Base-by-base conservation (phyloP, 1,140 invertebrate genomes). In the Oscheius sp. region DNA sequence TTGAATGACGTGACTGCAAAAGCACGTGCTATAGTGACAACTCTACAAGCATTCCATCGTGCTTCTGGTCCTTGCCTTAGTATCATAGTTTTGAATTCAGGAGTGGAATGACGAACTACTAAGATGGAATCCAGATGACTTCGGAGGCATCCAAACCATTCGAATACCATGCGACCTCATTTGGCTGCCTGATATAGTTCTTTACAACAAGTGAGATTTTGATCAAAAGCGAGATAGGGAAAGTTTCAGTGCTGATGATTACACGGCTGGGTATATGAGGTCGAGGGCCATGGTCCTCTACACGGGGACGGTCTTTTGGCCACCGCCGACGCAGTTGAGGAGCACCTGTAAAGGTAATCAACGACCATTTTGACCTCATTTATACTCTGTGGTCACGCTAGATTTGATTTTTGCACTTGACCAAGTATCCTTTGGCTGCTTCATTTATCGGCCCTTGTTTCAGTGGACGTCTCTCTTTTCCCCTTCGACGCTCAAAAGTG, bases 41-140 rank as follows among this genome's bases (percentile, higher is more conserved):
- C n/a, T n/a, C n/a, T n/a, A n/a, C n/a, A n/a, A n/a, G n/a, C 49
- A 10, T 42, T 23, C 49, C 7, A 26, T 55, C 23, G 49, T 26
- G 4, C 49, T 20, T 55, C 23, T 7, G 28, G 23, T 7, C 7
- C 7, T 42, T n/a, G n/a, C 7, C 38, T 42, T 7, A 42, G 38
- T 42, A 7, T 7, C 49, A 23, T 55, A 55, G 15, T 23, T 55
- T 55, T 42, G 28, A 55, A 29, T 77, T 75, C 29, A 75, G 85
- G 73, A 78, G 88, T 97, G 94, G 94, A 90, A 90, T 75, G 94
- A 97, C 84, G 95, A 95, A 84, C 94, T 95, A 83, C 85, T 97
- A 35, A 87, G 88, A 42, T 97, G 94, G 94, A 90, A 94, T 79
- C 94, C 94, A 0, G 90, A 91, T 69, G 93, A 96, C 77, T 95